phyloP scores from a whole-genome alignment of 2,888 invertebrate species.

The Digitonthophagus gazella region DNA sequence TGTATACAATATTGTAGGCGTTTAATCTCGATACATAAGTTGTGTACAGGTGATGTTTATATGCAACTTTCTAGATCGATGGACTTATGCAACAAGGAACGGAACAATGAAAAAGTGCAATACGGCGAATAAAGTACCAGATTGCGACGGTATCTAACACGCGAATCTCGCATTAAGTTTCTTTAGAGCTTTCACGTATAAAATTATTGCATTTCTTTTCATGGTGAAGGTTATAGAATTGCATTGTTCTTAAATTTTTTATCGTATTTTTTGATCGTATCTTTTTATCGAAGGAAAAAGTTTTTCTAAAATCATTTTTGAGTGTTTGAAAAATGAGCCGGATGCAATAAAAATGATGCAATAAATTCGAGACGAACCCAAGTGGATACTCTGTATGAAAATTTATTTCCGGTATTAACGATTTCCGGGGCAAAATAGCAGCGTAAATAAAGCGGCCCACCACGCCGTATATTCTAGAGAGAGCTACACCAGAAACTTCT shows the following conservation, averaged over 20 bases:
- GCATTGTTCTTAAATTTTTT: too few species aligned
- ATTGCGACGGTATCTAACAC: background rate
- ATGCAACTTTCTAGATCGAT: background rate
- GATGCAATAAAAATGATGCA: too few species aligned
- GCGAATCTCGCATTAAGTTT: background rate
- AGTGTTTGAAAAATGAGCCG: too few species aligned
- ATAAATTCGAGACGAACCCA: background rate
- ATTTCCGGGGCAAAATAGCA: slow-evolving; percentile 7
- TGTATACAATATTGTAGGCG: background rate
- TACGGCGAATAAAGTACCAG: background rate
- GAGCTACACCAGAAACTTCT: background rate
- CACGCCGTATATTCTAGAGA: background rate
- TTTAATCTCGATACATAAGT: background rate
- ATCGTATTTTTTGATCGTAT: too few species aligned
- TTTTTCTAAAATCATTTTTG: too few species aligned
- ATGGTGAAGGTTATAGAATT: background rate
- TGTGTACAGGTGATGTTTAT: background rate
- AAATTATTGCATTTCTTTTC: background rate
- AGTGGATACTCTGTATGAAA: slow-evolving; percentile 13
- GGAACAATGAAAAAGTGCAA: background rate
- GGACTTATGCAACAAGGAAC: background rate
- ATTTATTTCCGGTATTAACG: slow-evolving; percentile 16
- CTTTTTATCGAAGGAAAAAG: too few species aligned
- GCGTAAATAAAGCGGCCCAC: background rate
- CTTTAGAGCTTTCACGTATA: background rate